Evolutionary conservation across 2,888 invertebrate genomes (phyloP), one percentile per base, ranked within the genome.

Genomic region (Platycheirus albimanus): DNA sequence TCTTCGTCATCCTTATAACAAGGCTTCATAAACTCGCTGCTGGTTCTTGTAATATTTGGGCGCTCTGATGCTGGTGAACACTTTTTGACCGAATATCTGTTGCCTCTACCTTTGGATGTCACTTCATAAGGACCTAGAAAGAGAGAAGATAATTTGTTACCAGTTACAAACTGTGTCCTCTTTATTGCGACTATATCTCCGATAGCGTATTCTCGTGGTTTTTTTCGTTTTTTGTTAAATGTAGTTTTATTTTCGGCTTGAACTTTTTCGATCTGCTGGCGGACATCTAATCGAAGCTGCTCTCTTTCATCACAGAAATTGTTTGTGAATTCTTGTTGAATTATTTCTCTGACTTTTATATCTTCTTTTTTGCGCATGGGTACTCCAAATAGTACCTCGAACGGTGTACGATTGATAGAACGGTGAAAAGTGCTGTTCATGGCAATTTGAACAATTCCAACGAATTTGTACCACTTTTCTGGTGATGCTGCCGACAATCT

Each of bases 381-480:
- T 13, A 67, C 17, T 4, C 43, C 67, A 13, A 67, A 67, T 7
- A 67, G 20, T 0, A 67, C 43, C n/a, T 69, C 69, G 19, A 61
- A 43, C 2, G n/a, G n/a, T n/a, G 67, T 52, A 8, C 52, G 20
- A 17, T 43, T 28, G 2, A 45, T 10, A 7, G 67, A 67, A 20
- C 45, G 45, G n/a, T 28, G 43, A 1, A 20, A 19, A 6, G 30
- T 30, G 1, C 47, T 63, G 4, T 63, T 63, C 3, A 47, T 47
- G 6, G 63, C 47, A 1, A 63, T 63, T 24, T 47, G 47, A 0
- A 63, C 33, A n/a, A n/a, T 45, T 4, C 15, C 3, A 3, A 63
- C 33, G 10, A 45, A 63, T 63, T 17, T 30, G n/a, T 33, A 63
- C 47, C 63, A 47, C n/a, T 63, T 63, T 10, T 63, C 47, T 33